A percentile compares a stretch with the other conserved stretches of the same genome.
These are phyloP conservation scores for Zaprionus africanus DNA, from an alignment of 1,140 invertebrate genomes.

Conservation along the genomic window DNA sequence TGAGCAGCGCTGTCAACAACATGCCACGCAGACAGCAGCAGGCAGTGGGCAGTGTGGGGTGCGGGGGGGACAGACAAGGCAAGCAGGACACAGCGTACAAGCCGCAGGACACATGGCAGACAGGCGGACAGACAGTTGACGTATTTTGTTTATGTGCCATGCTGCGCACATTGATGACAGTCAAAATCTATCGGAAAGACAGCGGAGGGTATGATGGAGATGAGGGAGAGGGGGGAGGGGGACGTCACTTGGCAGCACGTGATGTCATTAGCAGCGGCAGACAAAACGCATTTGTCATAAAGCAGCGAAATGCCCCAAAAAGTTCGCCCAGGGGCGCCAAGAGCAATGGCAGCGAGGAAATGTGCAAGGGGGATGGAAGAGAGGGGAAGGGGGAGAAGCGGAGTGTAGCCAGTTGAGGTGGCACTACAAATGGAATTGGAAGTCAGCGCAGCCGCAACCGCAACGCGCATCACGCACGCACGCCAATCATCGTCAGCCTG, in stretches of 20 bases:
- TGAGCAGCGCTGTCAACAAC: conserved; percentile 70
- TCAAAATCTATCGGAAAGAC: conserved; percentile 47
- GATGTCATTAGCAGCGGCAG: conserved; percentile 73
- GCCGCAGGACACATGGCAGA: conserved; percentile 35
- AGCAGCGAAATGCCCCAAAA: conserved; percentile 69
- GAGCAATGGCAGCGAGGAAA: not conserved
- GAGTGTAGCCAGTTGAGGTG: not conserved
- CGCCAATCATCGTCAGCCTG: conserved; percentile 74
- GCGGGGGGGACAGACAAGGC: not conserved
- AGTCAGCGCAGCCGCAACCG: conserved; percentile 61
- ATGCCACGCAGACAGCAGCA: conserved; percentile 54
- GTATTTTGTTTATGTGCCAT: conserved; percentile 76
- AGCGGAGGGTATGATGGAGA: not conserved
- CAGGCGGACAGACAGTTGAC: conserved; percentile 56
- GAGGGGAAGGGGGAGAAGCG: too few relatives aligned
- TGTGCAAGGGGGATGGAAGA: not conserved
- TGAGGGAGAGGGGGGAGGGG: not conserved
- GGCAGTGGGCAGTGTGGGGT: not conserved
- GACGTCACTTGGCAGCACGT: conserved; percentile 60
- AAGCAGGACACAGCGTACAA: conserved; percentile 10
- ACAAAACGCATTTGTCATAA: conserved; percentile 74
- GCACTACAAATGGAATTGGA: conserved; percentile 14
- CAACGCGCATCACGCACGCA: conserved; percentile 66
- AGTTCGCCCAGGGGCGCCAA: conserved; percentile 6
- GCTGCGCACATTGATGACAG: conserved; percentile 76